phyloP scores from a whole-genome alignment of 2,797 vertebrate genomes.

The Diglossa cyanea region DNA sequence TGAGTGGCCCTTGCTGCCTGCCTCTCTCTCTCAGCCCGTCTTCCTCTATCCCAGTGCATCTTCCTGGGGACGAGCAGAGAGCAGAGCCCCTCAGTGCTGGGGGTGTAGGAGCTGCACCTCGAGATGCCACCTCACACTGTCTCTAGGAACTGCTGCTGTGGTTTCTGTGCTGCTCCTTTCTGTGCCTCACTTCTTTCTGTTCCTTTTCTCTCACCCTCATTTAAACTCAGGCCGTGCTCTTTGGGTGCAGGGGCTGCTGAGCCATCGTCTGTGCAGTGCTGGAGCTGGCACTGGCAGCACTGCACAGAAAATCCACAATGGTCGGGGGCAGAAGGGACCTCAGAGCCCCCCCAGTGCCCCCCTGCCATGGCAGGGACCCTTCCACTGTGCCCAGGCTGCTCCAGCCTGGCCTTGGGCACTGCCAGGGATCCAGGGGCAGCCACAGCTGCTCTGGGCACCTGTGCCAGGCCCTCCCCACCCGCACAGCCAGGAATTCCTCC shows the following conservation, averaged over 20 bases:
- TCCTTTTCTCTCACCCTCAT: neutral
- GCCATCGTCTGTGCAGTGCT: neutral
- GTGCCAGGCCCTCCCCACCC: neutral
- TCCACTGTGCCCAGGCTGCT: neutral
- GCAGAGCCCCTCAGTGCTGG: too few relatives aligned
- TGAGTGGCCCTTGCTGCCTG: neutral
- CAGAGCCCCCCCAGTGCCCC: neutral
- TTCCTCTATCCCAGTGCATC: neutral
- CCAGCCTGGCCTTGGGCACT: neutral
- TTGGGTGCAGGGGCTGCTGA: neutral
- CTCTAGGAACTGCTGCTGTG: neutral
- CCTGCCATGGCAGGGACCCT: neutral
- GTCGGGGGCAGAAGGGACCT: neutral
- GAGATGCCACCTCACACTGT: neutral
- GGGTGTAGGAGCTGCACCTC: neutral
- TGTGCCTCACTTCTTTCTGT: neutral
- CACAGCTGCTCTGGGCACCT: neutral
- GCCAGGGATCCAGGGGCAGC: neutral
- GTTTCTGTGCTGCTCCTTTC: neutral
- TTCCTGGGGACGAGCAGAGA: neutral
- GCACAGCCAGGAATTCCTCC: accelerated
- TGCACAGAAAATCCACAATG: neutral
- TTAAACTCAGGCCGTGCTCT: neutral
- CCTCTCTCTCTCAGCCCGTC: neutral
- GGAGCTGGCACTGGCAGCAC: neutral